A percentile compares a stretch with the other conserved stretches of the same genome.
Evolutionary conservation across 2,888 invertebrate species (phyloP).

Genomic region (Serripes groenlandicus): DNA sequence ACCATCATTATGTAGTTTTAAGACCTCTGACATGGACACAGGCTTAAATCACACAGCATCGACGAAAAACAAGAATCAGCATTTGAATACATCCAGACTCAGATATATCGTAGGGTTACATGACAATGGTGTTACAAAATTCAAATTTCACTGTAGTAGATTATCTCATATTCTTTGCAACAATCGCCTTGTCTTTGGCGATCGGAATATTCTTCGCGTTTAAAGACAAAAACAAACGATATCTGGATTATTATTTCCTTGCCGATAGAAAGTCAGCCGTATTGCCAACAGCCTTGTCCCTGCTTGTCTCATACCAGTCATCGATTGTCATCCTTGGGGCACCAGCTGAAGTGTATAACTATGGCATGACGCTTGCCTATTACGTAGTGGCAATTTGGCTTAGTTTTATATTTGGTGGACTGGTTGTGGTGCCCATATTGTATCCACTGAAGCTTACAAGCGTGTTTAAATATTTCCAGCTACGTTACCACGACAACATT

Average conservation of each 20-base stretch:
- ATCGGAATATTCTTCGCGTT: constrained; percentile 5
- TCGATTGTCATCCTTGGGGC: constrained; percentile 2
- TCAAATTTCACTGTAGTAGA: neutral
- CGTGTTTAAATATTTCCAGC: constrained; percentile 39
- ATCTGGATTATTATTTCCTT: constrained; percentile 6
- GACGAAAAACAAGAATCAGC: no score
- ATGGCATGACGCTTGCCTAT: neutral
- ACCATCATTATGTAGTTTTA: no score
- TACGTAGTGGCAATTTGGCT: neutral
- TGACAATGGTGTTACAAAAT: no score
- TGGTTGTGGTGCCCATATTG: constrained; percentile 37
- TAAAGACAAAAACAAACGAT: neutral
- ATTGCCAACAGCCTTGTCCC: constrained; percentile 3
- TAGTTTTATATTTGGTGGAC: constrained; percentile 22
- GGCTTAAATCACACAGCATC: no score
- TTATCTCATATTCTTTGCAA: neutral
- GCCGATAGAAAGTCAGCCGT: constrained; percentile 1
- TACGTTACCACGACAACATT: constrained; percentile 36
- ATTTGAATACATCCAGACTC: no score
- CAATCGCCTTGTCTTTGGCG: neutral
- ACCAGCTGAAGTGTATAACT: constrained; percentile 1
- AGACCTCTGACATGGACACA: no score
- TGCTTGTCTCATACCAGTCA: constrained; percentile 3
- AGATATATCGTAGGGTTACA: no score
- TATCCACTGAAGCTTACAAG: constrained; percentile 37